phyloP scores from a whole-genome alignment of 1,140 invertebrate species.

The Aricia agestis region DNA sequence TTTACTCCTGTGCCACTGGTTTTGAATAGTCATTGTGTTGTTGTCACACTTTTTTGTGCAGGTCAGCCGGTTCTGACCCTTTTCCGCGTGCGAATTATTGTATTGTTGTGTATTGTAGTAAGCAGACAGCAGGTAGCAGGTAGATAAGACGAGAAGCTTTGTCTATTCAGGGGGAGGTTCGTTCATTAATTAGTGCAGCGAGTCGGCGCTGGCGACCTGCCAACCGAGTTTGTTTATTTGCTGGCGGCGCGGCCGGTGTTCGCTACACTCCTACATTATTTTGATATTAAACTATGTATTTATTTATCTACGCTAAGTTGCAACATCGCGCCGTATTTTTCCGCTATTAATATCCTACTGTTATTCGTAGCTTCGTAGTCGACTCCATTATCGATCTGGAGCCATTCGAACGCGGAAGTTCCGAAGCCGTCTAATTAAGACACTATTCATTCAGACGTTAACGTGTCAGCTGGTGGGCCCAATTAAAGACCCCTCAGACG shows the following conservation, averaged over 20 bases:
- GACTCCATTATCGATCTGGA: not conserved
- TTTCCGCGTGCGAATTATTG: not conserved
- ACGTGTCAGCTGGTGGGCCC: too few relatives aligned
- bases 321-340: not conserved
- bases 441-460: not conserved
- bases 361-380: not conserved
- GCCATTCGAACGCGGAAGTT: not conserved
- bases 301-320: not conserved
- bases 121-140: not conserved
- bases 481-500: not conserved
- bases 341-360: not conserved
- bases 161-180: not conserved
- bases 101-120: not conserved
- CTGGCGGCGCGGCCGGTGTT: not conserved
- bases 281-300: not conserved
- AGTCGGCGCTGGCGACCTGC: not conserved
- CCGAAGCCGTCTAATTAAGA: not conserved
- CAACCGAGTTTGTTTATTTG: not conserved
- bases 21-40: slow-evolving; percentile 6
- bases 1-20: slow-evolving; percentile 42
- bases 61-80: not conserved
- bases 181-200: not conserved
- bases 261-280: not conserved
- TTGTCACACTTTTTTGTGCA: slow-evolving; percentile 4
- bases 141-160: not conserved